phyloP scores from a whole-genome alignment of 2,113 vertebrate species.

The Pseudonaja textilis region DNA sequence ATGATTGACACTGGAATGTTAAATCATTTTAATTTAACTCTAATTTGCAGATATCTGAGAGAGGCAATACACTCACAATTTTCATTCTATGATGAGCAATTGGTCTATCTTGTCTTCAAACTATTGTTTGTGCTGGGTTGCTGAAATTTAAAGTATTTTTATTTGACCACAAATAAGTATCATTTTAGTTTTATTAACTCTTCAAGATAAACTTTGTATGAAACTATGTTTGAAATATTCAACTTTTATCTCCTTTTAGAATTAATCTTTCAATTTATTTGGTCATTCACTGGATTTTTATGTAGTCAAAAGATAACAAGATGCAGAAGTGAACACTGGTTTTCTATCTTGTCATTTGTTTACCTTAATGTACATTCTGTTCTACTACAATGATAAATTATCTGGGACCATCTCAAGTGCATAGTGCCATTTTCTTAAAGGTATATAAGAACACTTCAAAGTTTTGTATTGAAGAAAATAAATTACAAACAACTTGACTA shows the following conservation, averaged over 20 bases:
- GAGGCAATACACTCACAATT: background rate
- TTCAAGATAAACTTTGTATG: background rate
- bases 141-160: background rate
- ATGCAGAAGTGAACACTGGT: background rate
- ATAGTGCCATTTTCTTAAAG: background rate
- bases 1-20: background rate
- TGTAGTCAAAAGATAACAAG: background rate
- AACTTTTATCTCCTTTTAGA: background rate
- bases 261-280: background rate
- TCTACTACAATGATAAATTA: background rate
- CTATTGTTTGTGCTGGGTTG: background rate
- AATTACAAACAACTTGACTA: background rate
- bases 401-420: background rate
- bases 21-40: slow-evolving; percentile 3
- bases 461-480: background rate
- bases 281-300: background rate
- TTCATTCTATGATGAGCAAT: background rate
- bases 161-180: background rate
- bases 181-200: background rate
- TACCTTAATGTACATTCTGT: background rate
- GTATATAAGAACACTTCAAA: background rate
- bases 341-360: background rate
- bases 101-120: background rate
- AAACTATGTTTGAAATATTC: background rate
- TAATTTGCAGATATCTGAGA: background rate